These are phyloP conservation scores for Acrocephalus kingi DNA, from an alignment of 2,113 vertebrate genomes.

Conservation along the genomic window DNA sequence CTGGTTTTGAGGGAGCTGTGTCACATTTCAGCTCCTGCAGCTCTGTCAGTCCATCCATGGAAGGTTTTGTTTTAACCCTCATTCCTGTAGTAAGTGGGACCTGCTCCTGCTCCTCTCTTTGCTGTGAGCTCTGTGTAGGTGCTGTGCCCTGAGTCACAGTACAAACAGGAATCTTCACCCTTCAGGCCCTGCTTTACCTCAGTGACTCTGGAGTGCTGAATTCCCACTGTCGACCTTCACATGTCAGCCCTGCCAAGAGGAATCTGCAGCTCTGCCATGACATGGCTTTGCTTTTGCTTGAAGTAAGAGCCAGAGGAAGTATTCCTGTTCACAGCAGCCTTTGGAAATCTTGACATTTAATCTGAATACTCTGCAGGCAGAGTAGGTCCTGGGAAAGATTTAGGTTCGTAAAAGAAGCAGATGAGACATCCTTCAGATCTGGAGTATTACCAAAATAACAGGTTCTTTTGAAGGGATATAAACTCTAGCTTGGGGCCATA, in stretches of 20 bases:
- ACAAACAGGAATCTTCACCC: not conserved
- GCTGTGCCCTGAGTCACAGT: not conserved
- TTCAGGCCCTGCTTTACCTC: not conserved
- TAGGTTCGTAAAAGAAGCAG: not conserved
- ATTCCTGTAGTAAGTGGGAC: rapidly evolving
- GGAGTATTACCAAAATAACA: not conserved
- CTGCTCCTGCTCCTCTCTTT: not conserved
- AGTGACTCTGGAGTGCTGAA: not conserved
- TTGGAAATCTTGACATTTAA: not conserved
- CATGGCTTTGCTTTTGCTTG: not conserved
- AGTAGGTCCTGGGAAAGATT: not conserved
- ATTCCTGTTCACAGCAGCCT: not conserved
- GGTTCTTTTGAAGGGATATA: not conserved
- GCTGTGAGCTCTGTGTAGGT: not conserved
- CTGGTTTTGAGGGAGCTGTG: not conserved
- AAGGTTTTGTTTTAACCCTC: not conserved
- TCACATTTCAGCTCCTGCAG: not conserved
- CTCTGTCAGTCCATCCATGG: not conserved
- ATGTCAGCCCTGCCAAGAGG: not conserved
- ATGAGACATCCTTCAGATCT: not conserved
- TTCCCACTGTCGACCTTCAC: rapidly evolving
- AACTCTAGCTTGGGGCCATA: not conserved
- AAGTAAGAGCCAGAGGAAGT: not conserved
- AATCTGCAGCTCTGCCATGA: not conserved
- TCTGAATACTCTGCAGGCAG: not conserved